phyloP scores from a whole-genome alignment of 2,113 vertebrate species.

The Halichoeres trimaculatus region DNA sequence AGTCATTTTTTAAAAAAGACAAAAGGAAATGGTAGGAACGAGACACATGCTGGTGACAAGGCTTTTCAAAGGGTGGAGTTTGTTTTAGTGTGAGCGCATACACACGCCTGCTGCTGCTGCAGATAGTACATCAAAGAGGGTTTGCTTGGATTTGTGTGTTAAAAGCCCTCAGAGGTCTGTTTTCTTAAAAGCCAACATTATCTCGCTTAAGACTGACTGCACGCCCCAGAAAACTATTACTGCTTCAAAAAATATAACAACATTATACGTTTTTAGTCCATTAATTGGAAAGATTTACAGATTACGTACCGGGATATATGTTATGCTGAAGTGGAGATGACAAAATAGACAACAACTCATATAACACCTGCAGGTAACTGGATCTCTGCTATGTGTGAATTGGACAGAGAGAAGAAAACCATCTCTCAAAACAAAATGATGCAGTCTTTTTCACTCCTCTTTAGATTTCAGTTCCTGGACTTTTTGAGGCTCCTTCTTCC shows the following conservation, averaged over 20 bases:
- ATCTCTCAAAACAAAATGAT: slow-evolving; percentile 47
- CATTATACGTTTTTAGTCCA: neutral
- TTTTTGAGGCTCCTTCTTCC: neutral
- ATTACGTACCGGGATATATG: neutral
- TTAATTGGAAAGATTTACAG: neutral
- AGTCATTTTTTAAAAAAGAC: slow-evolving; percentile 47
- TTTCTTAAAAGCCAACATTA: slow-evolving; percentile 37
- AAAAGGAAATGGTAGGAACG: slow-evolving; percentile 21
- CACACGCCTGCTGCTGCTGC: slow-evolving; percentile 1
- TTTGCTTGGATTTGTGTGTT: slow-evolving; percentile 41
- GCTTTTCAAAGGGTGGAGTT: slow-evolving; percentile 29
- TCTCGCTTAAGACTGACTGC: slow-evolving; percentile 19
- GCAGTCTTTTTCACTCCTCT: neutral
- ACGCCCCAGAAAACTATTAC: neutral
- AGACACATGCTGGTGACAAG: slow-evolving; percentile 26
- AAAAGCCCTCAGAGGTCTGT: slow-evolving; percentile 14
- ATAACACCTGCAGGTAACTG: slow-evolving; percentile 15
- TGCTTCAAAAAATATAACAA: neutral
- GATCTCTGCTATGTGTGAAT: slow-evolving; percentile 13
- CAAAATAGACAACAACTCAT: neutral
- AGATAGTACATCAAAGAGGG: slow-evolving; percentile 31
- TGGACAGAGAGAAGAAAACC: slow-evolving; percentile 24
- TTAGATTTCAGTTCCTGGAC: neutral
- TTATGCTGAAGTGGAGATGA: neutral
- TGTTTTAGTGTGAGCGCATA: slow-evolving; percentile 15